phyloP scores from a whole-genome alignment of 2,888 invertebrate species.

The Temnothorax rugatulus region DNA sequence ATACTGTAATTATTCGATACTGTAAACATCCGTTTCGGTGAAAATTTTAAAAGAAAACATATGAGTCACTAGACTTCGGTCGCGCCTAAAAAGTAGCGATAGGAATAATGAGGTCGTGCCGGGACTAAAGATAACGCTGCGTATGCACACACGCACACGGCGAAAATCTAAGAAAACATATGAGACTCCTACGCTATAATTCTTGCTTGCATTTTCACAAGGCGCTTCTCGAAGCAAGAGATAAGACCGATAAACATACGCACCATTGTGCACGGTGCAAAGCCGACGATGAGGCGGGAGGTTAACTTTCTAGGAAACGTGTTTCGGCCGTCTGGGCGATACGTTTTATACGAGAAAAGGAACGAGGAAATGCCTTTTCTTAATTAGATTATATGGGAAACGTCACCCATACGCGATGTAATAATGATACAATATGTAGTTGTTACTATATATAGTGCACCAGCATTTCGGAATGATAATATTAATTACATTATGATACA shows the following conservation, averaged over 20 bases:
- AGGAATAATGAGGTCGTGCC: conserved; percentile 60
- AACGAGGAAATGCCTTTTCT: conserved; percentile 49
- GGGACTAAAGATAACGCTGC: conserved; percentile 48
- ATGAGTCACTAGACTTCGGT: conserved; percentile 9
- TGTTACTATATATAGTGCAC: background rate
- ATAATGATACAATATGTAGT: conserved; percentile 22
- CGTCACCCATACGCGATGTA: background rate
- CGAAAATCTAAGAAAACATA: conserved; percentile 59
- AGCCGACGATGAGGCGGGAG: conserved; percentile 25
- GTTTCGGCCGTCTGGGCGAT: conserved; percentile 19
- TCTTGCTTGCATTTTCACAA: conserved; percentile 62
- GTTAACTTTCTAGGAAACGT: conserved; percentile 53
- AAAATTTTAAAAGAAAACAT: conserved; percentile 8
- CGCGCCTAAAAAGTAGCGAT: conserved; percentile 42
- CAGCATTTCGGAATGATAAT: conserved; percentile 28
- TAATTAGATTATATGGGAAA: conserved; percentile 32
- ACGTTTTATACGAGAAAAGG: conserved; percentile 8
- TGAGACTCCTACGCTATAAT: conserved; percentile 56
- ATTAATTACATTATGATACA: conserved; percentile 42
- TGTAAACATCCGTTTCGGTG: background rate
- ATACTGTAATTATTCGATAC: background rate
- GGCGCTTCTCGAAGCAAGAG: conserved; percentile 61
- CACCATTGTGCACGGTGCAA: conserved; percentile 34
- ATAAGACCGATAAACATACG: conserved; percentile 65
- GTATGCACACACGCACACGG: background rate